These are phyloP conservation scores for Lithophane semibrunnea DNA, from an alignment of 2,888 invertebrate species.

Conservation along the genomic window DNA sequence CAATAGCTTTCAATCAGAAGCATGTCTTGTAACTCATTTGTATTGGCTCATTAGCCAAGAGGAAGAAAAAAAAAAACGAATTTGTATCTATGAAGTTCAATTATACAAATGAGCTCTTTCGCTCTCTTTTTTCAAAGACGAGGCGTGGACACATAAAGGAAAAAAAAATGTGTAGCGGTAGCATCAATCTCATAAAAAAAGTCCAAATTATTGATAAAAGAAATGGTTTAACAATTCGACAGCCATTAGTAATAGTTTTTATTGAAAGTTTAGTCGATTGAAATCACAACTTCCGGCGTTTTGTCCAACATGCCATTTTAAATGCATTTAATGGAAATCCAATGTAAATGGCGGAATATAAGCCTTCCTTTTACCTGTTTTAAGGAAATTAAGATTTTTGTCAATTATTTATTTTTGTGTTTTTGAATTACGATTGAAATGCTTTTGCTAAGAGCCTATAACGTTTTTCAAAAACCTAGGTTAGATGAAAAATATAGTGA, in stretches of 20 bases:
- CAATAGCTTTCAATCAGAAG: background rate
- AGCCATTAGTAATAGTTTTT: conserved; percentile 54
- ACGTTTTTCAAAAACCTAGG: background rate
- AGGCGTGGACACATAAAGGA: rapidly evolving
- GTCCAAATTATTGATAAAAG: conserved; percentile 27
- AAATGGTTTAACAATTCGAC: conserved; percentile 41
- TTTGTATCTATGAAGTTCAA: background rate
- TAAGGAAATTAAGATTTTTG: conserved; percentile 61
- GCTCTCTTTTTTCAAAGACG: background rate
- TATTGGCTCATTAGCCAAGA: background rate
- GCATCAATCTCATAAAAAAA: conserved; percentile 17
- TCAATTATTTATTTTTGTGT: conserved; percentile 46
- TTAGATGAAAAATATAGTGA: background rate
- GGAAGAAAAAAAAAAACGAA: too few relatives aligned
- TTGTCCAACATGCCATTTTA: conserved; percentile 67
- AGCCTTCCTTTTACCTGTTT: conserved; percentile 44
- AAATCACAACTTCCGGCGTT: conserved; percentile 69
- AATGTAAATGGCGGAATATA: conserved; percentile 69
- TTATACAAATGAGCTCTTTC: background rate
- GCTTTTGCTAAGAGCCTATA: background rate
- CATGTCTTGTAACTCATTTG: background rate
- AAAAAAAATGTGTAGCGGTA: background rate
- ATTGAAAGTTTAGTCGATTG: conserved; percentile 66
- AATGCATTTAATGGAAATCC: conserved; percentile 56
- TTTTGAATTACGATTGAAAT: conserved; percentile 28